A percentile compares a stretch with the other conserved stretches of the same genome.
Conservation (phyloP, 2,888 invertebrate species). For the Lepetodrilus schrolli region DNA sequence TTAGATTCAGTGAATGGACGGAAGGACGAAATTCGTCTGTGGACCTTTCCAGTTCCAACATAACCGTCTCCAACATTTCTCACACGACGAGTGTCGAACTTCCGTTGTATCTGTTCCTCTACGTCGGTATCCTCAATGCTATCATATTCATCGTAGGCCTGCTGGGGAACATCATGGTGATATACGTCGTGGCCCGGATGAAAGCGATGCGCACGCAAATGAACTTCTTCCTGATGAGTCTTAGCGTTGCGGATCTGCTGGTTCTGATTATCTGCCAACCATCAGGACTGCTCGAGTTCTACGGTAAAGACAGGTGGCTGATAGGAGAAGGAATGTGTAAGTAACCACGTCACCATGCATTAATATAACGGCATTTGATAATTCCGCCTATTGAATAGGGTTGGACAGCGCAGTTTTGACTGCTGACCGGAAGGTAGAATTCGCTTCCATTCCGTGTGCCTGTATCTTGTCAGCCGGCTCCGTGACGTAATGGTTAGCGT, state of each 20-base stretch:
- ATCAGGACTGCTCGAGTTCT: conserved; percentile 92
- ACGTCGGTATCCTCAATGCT: conserved; percentile 78
- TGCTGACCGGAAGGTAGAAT: no score
- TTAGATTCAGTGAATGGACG: background rate
- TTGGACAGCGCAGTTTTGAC: no score
- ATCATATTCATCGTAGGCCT: conserved; percentile 92
- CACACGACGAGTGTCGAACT: background rate
- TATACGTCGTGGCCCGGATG: conserved; percentile 90
- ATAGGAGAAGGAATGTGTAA: conserved; percentile 94
- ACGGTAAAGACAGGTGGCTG: conserved; percentile 92
- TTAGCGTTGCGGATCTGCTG: conserved; percentile 93
- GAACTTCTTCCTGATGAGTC: conserved; percentile 93
- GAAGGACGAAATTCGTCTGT: background rate
- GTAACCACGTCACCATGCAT: no score
- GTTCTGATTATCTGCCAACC: conserved; percentile 94
- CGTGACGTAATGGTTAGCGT: no score
- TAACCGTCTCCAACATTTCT: background rate
- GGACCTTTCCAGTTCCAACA: background rate
- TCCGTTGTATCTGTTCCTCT: conserved; percentile 35
- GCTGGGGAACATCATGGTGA: conserved; percentile 93
- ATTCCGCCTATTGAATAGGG: no score
- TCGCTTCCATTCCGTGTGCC: no score
- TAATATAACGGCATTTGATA: no score
- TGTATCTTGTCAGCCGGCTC: no score
- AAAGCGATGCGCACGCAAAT: conserved; percentile 96